phyloP scores from a whole-genome alignment of 2,888 invertebrate species.

The Ectemnius cavifrons region DNA sequence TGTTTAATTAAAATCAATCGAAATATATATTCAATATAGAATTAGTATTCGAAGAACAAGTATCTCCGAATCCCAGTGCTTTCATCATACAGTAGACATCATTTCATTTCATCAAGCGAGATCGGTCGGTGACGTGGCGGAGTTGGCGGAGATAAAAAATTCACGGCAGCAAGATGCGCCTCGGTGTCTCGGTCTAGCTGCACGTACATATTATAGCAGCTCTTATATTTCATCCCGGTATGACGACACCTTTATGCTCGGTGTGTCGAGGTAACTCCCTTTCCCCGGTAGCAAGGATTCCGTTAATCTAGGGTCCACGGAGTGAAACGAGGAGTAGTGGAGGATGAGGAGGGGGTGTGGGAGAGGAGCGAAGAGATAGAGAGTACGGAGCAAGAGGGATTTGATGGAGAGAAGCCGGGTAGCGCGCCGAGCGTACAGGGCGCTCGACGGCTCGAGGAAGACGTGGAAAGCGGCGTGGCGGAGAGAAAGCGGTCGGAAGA shows the following conservation, averaged over 20 bases:
- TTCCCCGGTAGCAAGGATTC: slow-evolving; percentile 72
- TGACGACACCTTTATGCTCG: slow-evolving; percentile 71
- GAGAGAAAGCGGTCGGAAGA: slow-evolving; percentile 20
- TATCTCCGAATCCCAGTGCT: no score
- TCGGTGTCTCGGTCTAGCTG: no score
- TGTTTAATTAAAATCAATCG: no score
- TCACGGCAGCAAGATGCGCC: slow-evolving; percentile 44
- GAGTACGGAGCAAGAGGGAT: slow-evolving; percentile 25
- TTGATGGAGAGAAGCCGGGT: slow-evolving; percentile 46
- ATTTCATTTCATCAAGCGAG: slow-evolving; percentile 41
- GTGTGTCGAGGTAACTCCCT: slow-evolving; percentile 71
- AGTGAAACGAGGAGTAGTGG: slow-evolving; percentile 50
- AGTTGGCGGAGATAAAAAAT: slow-evolving; percentile 46
- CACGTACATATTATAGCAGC: slow-evolving; percentile 19
- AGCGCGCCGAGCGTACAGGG: slow-evolving; percentile 36
- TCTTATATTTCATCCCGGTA: slow-evolving; percentile 56
- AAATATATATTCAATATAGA: no score
- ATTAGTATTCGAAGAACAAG: no score
- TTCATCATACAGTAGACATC: no score
- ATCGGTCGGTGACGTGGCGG: slow-evolving; percentile 33
- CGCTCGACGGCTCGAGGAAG: slow-evolving; percentile 29
- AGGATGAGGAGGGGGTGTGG: slow-evolving; percentile 32
- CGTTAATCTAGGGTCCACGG: slow-evolving; percentile 74
- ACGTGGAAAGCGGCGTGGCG: slow-evolving; percentile 20
- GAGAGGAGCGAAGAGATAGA: not conserved